Evolutionary conservation across 1,140 invertebrate species (phyloP).

Genomic region (Venustaconcha ellipsiformis): DNA sequence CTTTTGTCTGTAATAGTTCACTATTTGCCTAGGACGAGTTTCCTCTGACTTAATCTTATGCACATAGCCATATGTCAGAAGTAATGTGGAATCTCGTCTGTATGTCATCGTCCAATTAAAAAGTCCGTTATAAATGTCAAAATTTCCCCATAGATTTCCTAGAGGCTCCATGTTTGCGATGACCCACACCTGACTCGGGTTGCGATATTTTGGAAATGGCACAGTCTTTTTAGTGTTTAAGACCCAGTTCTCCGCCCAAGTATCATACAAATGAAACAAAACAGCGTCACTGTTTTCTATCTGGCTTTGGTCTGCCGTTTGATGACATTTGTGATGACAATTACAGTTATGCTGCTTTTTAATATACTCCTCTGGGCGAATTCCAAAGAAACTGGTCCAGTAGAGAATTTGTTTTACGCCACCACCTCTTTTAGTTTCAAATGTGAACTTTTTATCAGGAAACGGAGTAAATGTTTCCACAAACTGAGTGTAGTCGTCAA

Average conservation of each 20-base stretch:
- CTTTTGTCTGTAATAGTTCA: conserved; percentile 23
- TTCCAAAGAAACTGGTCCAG: conserved; percentile 27
- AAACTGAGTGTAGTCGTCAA: no score
- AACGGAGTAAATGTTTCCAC: no score
- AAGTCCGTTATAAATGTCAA: conserved; percentile 23
- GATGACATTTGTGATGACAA: conserved; percentile 20
- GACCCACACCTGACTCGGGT: conserved; percentile 48
- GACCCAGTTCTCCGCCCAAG: conserved; percentile 22
- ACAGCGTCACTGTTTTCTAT: conserved; percentile 49
- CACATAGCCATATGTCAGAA: conserved; percentile 38
- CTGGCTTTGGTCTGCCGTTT: conserved; percentile 49
- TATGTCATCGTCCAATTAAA: conserved; percentile 61
- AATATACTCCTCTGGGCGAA: not conserved
- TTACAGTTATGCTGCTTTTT: not conserved
- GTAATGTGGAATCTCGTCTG: conserved; percentile 47
- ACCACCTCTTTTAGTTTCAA: no score
- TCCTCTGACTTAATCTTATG: conserved; percentile 6
- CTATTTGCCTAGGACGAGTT: conserved; percentile 2
- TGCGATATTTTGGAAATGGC: conserved; percentile 35
- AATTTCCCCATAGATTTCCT: conserved; percentile 35
- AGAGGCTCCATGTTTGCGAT: conserved; percentile 51
- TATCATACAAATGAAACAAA: conserved; percentile 50
- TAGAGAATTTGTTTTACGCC: conserved; percentile 15
- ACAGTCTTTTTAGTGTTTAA: conserved; percentile 16
- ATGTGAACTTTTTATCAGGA: no score